Conservation (phyloP, 2,797 vertebrate species). For the Coracias cyanogaster region DNA sequence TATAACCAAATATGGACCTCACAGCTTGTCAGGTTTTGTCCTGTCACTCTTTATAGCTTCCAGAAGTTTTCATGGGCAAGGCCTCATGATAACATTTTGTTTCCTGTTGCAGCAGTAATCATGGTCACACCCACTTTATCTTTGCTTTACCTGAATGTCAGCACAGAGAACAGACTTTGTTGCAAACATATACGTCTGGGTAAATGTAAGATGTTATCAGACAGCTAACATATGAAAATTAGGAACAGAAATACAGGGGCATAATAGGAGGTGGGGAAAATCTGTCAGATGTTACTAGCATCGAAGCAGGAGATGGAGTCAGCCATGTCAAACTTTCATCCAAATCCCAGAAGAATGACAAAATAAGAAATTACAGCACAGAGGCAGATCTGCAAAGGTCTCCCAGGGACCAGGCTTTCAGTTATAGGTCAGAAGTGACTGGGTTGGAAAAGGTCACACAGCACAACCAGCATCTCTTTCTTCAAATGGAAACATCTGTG, state of each 20-base stretch:
- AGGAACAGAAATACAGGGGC: background rate
- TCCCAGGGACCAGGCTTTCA: slow-evolving; percentile 35
- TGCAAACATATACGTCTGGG: slow-evolving; percentile 32
- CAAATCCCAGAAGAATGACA: slow-evolving; percentile 45
- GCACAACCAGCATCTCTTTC: slow-evolving; percentile 3
- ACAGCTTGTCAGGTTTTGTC: background rate
- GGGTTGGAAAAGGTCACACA: slow-evolving; percentile 50
- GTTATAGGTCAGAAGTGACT: slow-evolving; percentile 48
- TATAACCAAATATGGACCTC: background rate
- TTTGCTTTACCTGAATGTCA: slow-evolving; percentile 51
- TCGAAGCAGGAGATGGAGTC: slow-evolving; percentile 12
- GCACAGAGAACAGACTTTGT: background rate
- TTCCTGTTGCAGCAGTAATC: slow-evolving; percentile 6
- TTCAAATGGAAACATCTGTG: slow-evolving; percentile 62
- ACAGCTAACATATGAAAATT: slow-evolving; percentile 52
- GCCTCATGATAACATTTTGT: background rate
- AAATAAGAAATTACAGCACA: slow-evolving; percentile 44
- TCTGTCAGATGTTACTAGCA: slow-evolving; percentile 25
- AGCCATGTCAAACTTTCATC: slow-evolving; percentile 15
- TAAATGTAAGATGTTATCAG: slow-evolving; percentile 37
- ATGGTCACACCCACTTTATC: background rate
- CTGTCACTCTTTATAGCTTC: slow-evolving; percentile 5
- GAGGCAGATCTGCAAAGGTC: slow-evolving; percentile 20
- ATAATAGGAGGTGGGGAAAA: slow-evolving; percentile 31
- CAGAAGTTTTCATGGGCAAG: slow-evolving; percentile 11